Base-by-base conservation (phyloP, 2,888 invertebrate genomes). In the Drosophila prostipennis region DNA sequence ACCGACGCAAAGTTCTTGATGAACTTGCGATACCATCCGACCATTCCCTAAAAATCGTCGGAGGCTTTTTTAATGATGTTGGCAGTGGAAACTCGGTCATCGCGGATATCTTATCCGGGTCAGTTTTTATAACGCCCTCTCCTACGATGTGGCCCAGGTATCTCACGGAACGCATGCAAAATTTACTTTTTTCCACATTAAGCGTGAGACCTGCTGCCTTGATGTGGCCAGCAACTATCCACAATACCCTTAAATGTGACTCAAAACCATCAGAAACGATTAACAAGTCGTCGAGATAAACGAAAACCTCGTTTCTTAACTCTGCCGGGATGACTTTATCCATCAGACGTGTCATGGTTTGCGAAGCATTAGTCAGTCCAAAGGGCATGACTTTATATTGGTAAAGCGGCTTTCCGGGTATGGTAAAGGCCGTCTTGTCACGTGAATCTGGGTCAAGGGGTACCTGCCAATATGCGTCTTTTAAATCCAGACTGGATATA, bases 11-110 rank as follows among this genome's bases (percentile, higher is more conserved):
- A 52, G n/a, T 26, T 39, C 6, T 13, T 8, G n/a, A 52, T 39
- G 37, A 37, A 52, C 23, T n/a, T 52, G 8, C 36, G 8, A 19
- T 37, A 51, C 51, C 36, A 51, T 13, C 19, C 51, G 19, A 23
- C 36, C 23, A 23, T 13, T 3, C n/a, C 36, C 19, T 5, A 51
- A 34, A 36, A 51, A 36, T 14, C 6, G 14, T 6, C 26, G 16
- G 34, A 23, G 7, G 49, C 7, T n/a, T n/a, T 37, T 51, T 8
- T 11, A 43, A 13, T 6, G 43, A 43, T 5, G 3, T 45, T n/a
- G 43, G 43, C n/a, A 45, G 23, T 3, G 43, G 43, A 45, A 45
- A 26, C 19, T 45, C n/a, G 2, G 23, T 45, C 23, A 23, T 26
- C 0, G 43, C 43, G 2, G 7, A 23, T 45, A 45, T 45, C 13